phyloP scores from a whole-genome alignment of 1,140 invertebrate genomes.

The Euwallacea fornicatus region DNA sequence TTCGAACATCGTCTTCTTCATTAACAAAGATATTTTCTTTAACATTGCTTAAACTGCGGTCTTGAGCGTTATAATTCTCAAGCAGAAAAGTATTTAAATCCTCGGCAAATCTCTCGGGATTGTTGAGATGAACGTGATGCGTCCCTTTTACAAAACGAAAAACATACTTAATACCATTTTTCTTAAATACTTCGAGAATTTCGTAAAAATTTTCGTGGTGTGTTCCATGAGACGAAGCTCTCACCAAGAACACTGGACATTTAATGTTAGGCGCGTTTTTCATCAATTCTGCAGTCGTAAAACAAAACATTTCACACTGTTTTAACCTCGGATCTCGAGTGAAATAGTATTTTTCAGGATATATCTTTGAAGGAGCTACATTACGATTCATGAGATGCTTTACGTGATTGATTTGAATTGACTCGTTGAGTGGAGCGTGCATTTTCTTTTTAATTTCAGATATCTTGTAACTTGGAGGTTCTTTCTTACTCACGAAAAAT shows the following conservation, averaged over 20 bases:
- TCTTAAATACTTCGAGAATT: conserved; percentile 58
- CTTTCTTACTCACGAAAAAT: conserved; percentile 50
- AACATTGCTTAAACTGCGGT: conserved; percentile 2
- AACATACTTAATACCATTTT: conserved; percentile 61
- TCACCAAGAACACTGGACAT: conserved; percentile 48
- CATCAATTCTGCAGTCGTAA: conserved; percentile 52
- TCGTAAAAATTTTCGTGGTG: conserved; percentile 56
- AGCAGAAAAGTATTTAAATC: conserved; percentile 62
- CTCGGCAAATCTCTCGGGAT: conserved; percentile 61
- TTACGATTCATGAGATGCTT: conserved; percentile 61
- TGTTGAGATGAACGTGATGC: conserved; percentile 75
- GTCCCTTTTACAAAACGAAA: conserved; percentile 65
- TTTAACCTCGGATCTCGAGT: conserved; percentile 54
- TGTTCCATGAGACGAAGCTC: conserved; percentile 60
- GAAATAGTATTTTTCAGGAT: conserved; percentile 64
- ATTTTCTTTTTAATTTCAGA: conserved; percentile 56
- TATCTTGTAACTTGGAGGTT: conserved; percentile 63
- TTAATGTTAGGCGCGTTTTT: conserved; percentile 34
- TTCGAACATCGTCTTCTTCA: neutral
- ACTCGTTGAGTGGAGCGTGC: conserved; percentile 38
- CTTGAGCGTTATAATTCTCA: conserved; percentile 51
- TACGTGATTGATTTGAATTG: conserved; percentile 36
- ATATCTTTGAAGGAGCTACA: conserved; percentile 55
- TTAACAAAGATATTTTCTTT: neutral
- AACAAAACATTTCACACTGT: conserved; percentile 27